Conservation (phyloP, 2,797 vertebrate species). For the Urophycis tenuis region DNA sequence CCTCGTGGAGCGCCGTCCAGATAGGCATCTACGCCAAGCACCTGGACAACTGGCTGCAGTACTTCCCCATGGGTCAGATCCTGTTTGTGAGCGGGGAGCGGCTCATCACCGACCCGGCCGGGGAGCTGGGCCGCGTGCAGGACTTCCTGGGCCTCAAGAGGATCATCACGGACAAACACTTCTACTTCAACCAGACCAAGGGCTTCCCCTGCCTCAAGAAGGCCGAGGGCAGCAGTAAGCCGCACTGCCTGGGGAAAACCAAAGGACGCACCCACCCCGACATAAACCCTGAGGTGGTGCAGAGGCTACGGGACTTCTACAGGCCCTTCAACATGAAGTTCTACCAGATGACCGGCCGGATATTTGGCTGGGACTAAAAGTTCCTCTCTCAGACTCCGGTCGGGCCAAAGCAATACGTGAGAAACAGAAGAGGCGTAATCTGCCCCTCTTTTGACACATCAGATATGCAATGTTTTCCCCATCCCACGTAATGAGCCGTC, state of each 20-base stretch:
- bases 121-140: constrained; percentile 78
- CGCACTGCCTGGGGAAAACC: constrained; percentile 81
- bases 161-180: constrained; percentile 83
- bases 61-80: constrained; percentile 77
- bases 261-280: constrained; percentile 76
- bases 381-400: not conserved
- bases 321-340: constrained; percentile 69
- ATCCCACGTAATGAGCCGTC: constrained; percentile 22
- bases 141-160: constrained; percentile 79
- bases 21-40: constrained; percentile 83
- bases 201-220: constrained; percentile 80
- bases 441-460: constrained; percentile 20
- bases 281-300: constrained; percentile 59
- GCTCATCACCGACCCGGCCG: constrained; percentile 76
- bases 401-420: constrained; percentile 15
- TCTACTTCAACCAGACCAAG: constrained; percentile 85
- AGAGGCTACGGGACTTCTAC: constrained; percentile 64
- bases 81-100: constrained; percentile 78
- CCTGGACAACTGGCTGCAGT: constrained; percentile 82
- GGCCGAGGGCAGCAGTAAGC: constrained; percentile 80
- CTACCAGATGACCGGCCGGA: constrained; percentile 70
- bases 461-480: constrained; percentile 54
- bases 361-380: constrained; percentile 77
- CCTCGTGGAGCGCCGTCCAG: constrained; percentile 78
- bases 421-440: constrained; percentile 49